Evolutionary conservation across 2,797 vertebrate species (phyloP), one percentile per base, ranked within the genome.

Genomic region (Columba guinea): DNA sequence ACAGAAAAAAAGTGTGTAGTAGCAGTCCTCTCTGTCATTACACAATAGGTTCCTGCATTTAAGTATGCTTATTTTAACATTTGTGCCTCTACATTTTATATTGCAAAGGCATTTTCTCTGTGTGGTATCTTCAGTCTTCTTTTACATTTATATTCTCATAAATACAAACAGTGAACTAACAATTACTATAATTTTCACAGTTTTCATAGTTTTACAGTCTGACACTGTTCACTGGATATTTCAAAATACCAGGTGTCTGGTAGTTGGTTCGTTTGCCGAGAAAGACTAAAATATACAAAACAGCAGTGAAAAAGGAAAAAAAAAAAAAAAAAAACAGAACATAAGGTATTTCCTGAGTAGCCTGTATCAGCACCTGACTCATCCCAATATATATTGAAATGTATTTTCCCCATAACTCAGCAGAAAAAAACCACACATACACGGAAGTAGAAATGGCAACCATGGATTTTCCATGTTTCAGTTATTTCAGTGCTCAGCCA

Each of bases 311-410:
- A 73, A n/a, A 65, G 23, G 10, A 15, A 39, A 79, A 52, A 71
- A 46, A 19, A 0, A 46, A 19, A 0, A 9, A 68, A 15, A 39
- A 79, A 52, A 19, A 0, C 10, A 68, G 41, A 70, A 34, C 9
- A 7, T 11, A 32, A 17, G 21, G 1, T 34, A 23, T 87, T 82
- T 83, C 24, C 24, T 37, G 58, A 62, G 21, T 78, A 64, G 48
- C 26, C 19, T 76, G 9, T 17, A n/a, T 77, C 62, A 62, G 13
- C 11, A 27, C 51, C 34, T 80, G 52, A 59, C 13, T 70, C 27
- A 55, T 81, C 28, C 32, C 28, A 69, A 21, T 79, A 20, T n/a
- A 15, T 49, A 68, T 41, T 37, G 7, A 84, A 59, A 65, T 48
- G 21, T 49, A 23, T 87, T 82, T 92, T 84, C 37, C 16, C n/a